phyloP scores from a whole-genome alignment of 2,888 invertebrate species.

The Tetheella fluctuosa region DNA sequence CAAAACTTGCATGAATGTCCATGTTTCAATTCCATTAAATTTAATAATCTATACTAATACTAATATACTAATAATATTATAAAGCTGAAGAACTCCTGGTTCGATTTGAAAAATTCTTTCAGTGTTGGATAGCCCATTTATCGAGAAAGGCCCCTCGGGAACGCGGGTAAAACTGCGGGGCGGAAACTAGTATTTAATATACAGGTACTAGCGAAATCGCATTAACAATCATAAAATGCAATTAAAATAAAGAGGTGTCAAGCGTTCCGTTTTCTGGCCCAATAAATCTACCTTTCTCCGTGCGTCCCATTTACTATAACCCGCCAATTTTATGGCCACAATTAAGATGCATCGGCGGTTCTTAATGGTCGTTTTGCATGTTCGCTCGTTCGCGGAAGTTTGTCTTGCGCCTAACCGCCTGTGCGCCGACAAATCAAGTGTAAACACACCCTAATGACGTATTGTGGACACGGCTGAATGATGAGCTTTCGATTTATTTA shows the following conservation, averaged over 20 bases:
- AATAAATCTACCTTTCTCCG: conserved; percentile 10
- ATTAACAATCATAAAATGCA: conserved; percentile 3
- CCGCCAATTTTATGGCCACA: conserved; percentile 14
- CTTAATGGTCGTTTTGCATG: conserved; percentile 13
- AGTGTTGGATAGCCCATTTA: too few species aligned
- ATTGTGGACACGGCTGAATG: conserved; percentile 2
- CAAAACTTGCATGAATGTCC: background rate
- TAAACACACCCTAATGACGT: conserved; percentile 5
- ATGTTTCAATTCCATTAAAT: background rate
- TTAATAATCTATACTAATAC: too few species aligned
- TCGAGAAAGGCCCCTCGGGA: too few species aligned
- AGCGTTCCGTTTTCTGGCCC: conserved; percentile 7
- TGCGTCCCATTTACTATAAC: conserved; percentile 12
- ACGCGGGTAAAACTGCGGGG: too few species aligned
- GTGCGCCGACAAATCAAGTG: conserved; percentile 7
- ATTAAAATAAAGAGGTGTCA: conserved; percentile 1
- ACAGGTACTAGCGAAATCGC: background rate
- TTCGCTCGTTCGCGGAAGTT: conserved; percentile 15
- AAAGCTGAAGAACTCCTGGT: too few species aligned
- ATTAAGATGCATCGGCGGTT: conserved; percentile 11
- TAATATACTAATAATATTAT: too few species aligned
- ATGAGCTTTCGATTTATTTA: background rate
- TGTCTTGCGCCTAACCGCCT: background rate
- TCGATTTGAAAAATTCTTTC: too few species aligned
- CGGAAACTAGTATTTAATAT: too few species aligned